These are phyloP conservation scores for Odontomachus brunneus DNA, from an alignment of 1,140 invertebrate genomes.

Conservation along the genomic window DNA sequence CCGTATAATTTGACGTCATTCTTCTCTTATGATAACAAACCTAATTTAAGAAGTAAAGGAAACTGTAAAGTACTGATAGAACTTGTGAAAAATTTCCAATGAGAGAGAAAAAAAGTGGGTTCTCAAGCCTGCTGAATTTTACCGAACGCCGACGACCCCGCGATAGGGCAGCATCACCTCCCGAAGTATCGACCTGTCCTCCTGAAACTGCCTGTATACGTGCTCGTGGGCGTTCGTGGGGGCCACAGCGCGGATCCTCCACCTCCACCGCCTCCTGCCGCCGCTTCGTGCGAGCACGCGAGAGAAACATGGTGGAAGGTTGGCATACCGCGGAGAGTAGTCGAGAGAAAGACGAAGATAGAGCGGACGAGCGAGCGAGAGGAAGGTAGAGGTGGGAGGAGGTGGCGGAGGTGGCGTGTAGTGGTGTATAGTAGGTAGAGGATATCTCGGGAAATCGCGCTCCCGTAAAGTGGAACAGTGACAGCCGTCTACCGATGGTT, in stretches of 20 bases:
- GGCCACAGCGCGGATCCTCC: conserved; percentile 69
- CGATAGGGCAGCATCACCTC: not conserved
- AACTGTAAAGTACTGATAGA: not conserved
- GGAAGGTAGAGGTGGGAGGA: conserved; percentile 42
- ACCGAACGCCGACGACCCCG: conserved; percentile 17
- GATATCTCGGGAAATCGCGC: conserved; percentile 78
- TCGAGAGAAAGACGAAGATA: conserved; percentile 8
- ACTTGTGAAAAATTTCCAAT: not conserved
- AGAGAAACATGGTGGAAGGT: conserved; percentile 72
- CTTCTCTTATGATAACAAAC: not conserved
- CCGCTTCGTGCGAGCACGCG: conserved; percentile 65
- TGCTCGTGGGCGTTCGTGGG: conserved; percentile 77
- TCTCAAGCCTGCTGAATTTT: not conserved
- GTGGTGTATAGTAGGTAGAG: conserved; percentile 70
- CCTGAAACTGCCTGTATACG: conserved; percentile 52
- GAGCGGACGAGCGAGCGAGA: conserved; percentile 1
- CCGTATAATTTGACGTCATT: not conserved
- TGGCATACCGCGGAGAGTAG: conserved; percentile 65
- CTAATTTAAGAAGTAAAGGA: not conserved
- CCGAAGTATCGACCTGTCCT: conserved; percentile 50
- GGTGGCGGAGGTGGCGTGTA: conserved; percentile 63
- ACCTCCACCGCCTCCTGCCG: conserved; percentile 62
- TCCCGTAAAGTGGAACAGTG: conserved; percentile 78
- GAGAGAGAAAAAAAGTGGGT: not conserved
- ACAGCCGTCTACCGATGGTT: conserved; percentile 61